Base-by-base conservation (phyloP, 2,888 invertebrate species). In the Chydorus sphaericus region DNA sequence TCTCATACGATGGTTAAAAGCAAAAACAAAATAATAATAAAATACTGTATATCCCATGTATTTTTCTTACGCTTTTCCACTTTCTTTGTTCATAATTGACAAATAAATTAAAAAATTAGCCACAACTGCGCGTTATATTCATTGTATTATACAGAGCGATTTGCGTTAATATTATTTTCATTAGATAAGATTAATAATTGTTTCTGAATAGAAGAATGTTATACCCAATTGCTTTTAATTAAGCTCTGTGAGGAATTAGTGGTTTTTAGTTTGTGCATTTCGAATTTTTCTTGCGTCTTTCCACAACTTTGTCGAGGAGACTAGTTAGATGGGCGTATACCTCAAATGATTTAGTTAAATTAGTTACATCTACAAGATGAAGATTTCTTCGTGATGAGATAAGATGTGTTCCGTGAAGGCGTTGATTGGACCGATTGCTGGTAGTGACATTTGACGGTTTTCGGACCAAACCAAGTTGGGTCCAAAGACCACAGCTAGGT, bases 401-500 rank as follows among this genome's bases (percentile, higher is more conserved):
- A 96, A 77, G 57, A 96, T 77, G 70, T 88, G 89, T 69, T 91
- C 89, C 2, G 90, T 82, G 70, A 96, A 96, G 65, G 83, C 82
- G 73, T 96, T 96, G 62, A 96, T 91, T 8, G 91, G 90, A 31
- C 84, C 83, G 68, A 90, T 92, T 56, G 89, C 84, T 60, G 86
- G 82, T 26, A 96, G 75, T 0, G 90, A 87, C 74, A 93, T 86
- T 65, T 87, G 87, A 38, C 84, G 83, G 61, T 81, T 79, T 56
- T 83, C 83, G 2, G 90, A 77, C 90, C 96, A 92, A 38, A 91
- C 80, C 60, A 97, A 75, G 74, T 96, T 96, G 7, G 96, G 96
- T 2, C 96, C 94, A 70, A 96, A 96, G n/a, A 96, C 93, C 33
- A 96, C 92, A 1, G 96, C 91, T 62, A 97, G 73, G 73, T 97